Evolutionary conservation across 2,113 vertebrate species (phyloP).

Genomic region (Sus scrofa): DNA sequence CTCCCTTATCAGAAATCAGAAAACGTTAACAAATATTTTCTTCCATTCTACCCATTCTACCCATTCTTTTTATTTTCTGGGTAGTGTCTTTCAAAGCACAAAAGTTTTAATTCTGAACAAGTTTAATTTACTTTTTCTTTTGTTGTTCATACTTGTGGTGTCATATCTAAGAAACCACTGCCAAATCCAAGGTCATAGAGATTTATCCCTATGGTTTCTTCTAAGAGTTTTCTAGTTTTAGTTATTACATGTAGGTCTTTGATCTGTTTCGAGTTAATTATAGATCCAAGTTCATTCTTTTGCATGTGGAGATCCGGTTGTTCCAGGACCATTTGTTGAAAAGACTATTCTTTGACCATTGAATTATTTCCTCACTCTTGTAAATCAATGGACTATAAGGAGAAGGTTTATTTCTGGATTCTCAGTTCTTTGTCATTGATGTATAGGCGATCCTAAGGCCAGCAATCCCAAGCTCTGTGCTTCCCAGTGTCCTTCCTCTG

Average conservation of each 20-base stretch:
- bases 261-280: not conserved
- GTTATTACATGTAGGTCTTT: not conserved
- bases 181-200: no score
- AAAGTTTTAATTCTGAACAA: not conserved
- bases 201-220: no score
- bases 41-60: no score
- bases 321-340: not conserved
- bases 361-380: not conserved
- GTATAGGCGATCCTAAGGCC: not conserved
- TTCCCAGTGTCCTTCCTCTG: not conserved
- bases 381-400: not conserved
- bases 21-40: not conserved
- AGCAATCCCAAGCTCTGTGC: not conserved
- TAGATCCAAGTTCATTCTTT: not conserved
- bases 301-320: not conserved
- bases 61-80: not conserved
- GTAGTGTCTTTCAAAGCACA: not conserved
- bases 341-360: not conserved
- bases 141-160: not conserved
- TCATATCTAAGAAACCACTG: not conserved
- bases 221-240: not conserved
- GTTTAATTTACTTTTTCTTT: conserved; percentile 22
- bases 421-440: not conserved
- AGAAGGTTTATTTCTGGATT: not conserved
- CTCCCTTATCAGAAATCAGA: not conserved